A percentile compares a stretch with the other conserved stretches of the same genome.
Evolutionary conservation across 2,888 invertebrate genomes (phyloP).

Genomic region (Mythimna pallens): DNA sequence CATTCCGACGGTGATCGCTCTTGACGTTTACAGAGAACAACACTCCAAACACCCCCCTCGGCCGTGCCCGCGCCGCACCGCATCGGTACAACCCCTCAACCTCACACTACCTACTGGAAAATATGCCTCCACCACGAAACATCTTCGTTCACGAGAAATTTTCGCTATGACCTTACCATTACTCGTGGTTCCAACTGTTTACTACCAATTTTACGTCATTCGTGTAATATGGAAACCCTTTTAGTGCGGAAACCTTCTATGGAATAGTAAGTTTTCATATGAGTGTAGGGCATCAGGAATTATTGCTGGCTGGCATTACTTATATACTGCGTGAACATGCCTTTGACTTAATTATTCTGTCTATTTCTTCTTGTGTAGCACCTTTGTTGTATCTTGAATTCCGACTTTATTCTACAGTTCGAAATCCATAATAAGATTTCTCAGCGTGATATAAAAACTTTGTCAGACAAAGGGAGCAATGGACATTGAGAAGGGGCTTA

Average conservation of each 20-base stretch:
- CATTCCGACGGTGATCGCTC: conserved; percentile 79
- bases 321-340: conserved; percentile 26
- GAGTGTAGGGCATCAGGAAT: conserved; percentile 42
- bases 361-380: conserved; percentile 10
- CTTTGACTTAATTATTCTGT: conserved; percentile 42
- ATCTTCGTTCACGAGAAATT: conserved; percentile 66
- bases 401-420: background rate
- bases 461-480: conserved; percentile 18
- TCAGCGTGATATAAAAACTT: background rate
- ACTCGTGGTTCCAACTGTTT: conserved; percentile 54
- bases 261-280: conserved; percentile 38
- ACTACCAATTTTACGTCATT: conserved; percentile 59
- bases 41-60: conserved; percentile 74
- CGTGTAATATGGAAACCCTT: conserved; percentile 50
- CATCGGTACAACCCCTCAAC: conserved; percentile 43
- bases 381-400: background rate
- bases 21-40: conserved; percentile 87
- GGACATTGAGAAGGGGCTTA: conserved; percentile 10
- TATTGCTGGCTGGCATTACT: conserved; percentile 31
- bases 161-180: conserved; percentile 62
- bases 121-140: conserved; percentile 66
- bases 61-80: conserved; percentile 39
- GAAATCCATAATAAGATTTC: background rate
- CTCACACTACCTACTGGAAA: conserved; percentile 60
- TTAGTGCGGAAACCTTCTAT: conserved; percentile 40